Base-by-base conservation (phyloP, 1,140 invertebrate genomes). In the Periplaneta americana region DNA sequence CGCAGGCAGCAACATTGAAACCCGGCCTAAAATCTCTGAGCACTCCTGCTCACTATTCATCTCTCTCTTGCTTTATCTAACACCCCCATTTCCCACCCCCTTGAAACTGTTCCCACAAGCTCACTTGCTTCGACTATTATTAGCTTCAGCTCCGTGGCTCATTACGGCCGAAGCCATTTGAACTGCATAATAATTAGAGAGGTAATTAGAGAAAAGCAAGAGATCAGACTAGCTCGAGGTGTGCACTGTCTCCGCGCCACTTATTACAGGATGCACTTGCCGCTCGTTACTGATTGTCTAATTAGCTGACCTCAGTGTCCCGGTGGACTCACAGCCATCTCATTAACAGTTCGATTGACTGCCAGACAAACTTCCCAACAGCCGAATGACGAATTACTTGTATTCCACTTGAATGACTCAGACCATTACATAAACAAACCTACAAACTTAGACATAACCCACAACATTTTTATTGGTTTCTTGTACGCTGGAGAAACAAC, bases 131-230 rank as follows among this genome's bases (percentile, higher is more conserved):
- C 76, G 6, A 78, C 76, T 39, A 36, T 78, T 78, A 78, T 78
- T 78, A 78, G 76, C 76, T 78, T 31, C 33, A 31, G 33, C 76
- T 36, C 34, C 76, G 76, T 9, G 79, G 66, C 48, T 80, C 79
- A 80, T 80, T 80, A 80, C 33, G 48, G 37, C 28, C n/a, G 66
- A 80, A 80, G 33, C 31, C 79, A 80, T 80, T 80, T 80, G 48
- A 80, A 80, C 79, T 80, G 79, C 66, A 80, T 80, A 66, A 80
- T 74, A 80, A 80, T 80, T 74, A 80, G 31, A 66, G 37, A 80
- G 66, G 66, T 80, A 74, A 80, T 80, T 80, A 80, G 79, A 66
- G 79, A 80, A 80, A 80, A 80, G 28, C 79, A 66, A 34, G 79
- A 80, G 79, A 80, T 80, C 48, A 80, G n/a, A 28, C n/a, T n/a